Conservation (phyloP, 2,888 invertebrate species). For the Ectobius pallidus region DNA sequence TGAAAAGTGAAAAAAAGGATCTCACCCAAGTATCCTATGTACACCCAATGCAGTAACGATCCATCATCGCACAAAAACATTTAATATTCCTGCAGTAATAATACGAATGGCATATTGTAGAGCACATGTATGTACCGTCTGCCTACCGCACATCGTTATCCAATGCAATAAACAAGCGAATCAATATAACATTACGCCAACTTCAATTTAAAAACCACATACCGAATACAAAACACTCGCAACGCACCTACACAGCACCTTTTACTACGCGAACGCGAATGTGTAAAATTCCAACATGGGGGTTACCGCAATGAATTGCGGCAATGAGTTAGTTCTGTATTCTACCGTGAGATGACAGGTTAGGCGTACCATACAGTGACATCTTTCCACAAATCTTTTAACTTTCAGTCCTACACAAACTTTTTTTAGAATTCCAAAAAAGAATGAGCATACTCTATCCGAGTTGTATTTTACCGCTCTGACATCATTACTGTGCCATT, state of each 20-base stretch:
- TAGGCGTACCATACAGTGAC: not conserved
- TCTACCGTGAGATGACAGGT: not conserved
- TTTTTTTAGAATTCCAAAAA: no score
- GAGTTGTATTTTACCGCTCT: no score
- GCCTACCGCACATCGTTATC: not conserved
- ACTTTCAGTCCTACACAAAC: no score
- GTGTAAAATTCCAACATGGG: constrained; percentile 30
- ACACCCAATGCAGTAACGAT: constrained; percentile 8
- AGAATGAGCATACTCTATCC: no score
- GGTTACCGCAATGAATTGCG: not conserved
- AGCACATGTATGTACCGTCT: not conserved
- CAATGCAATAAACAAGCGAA: not conserved
- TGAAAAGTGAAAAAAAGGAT: not conserved
- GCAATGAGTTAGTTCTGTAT: not conserved
- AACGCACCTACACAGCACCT: constrained; percentile 16
- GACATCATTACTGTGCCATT: no score
- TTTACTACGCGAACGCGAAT: constrained; percentile 26
- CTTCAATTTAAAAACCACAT: not conserved
- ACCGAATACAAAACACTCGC: not conserved
- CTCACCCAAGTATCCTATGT: constrained; percentile 9
- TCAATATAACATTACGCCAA: not conserved
- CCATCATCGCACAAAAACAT: constrained; percentile 16
- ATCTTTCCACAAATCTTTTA: no score
- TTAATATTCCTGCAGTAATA: not conserved
- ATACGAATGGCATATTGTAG: not conserved